These are phyloP conservation scores for Tipula lateralis DNA, from an alignment of 2,888 invertebrate genomes.

Conservation along the genomic window DNA sequence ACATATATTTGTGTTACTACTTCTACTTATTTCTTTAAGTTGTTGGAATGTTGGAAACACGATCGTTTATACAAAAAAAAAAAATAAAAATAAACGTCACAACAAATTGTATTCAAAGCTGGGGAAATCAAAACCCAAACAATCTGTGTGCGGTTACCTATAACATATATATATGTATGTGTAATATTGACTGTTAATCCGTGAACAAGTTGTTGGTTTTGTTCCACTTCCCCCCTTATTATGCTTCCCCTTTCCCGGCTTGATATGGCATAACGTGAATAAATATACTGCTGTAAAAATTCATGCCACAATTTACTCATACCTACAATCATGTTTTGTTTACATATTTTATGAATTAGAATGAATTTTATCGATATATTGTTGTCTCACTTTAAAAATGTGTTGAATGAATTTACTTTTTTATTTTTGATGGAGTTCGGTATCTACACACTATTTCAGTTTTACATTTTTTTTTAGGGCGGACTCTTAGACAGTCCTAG, in stretches of 20 bases:
- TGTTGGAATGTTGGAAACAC: slow-evolving; percentile 24
- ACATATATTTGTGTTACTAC: neutral
- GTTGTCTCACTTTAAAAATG: neutral
- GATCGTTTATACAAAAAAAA: neutral
- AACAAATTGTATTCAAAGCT: neutral
- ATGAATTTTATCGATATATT: neutral
- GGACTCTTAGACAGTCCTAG: no score
- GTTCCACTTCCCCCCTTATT: neutral
- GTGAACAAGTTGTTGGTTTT: neutral
- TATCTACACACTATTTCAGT: no score
- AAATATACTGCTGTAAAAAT: neutral
- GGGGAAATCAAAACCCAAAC: neutral
- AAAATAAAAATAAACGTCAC: neutral
- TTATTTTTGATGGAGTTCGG: neutral
- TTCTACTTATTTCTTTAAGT: neutral
- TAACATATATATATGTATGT: neutral
- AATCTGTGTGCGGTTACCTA: neutral
- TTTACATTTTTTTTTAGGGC: no score
- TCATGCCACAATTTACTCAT: neutral
- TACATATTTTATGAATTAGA: neutral
- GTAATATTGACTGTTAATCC: neutral
- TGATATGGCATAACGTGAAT: neutral
- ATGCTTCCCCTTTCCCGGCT: neutral
- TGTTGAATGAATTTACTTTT: neutral
- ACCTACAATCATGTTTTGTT: neutral